Base-by-base conservation (phyloP, 2,797 vertebrate species). In the Nannoperca obscura region DNA sequence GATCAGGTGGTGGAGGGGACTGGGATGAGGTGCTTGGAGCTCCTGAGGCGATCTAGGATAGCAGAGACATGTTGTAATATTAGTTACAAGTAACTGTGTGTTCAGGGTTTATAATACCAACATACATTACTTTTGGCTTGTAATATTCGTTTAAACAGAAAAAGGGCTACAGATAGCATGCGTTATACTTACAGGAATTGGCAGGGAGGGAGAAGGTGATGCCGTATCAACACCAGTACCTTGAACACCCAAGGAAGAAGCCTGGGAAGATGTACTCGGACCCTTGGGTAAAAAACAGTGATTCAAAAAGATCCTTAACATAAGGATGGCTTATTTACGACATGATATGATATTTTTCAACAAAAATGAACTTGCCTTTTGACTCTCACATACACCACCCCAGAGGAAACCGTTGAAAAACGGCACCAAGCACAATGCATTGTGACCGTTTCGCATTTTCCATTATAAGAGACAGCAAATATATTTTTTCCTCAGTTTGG, bases 211-310 rank as follows among this genome's bases (percentile, higher is more conserved):
- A 59, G 8, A 58, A 15, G 40, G 2, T 34, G 27, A 58, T 36
- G 15, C 17, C 5, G n/a, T 17, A 44, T 44, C 53, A 20, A 65
- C 53, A 71, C 30, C 53, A 44, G 46, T 36, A 27, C 13, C 0
- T 12, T n/a, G 44, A 52, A 65, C 46, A 59, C 27, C 13, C 46
- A 57, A 12, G 0, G n/a, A 53, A 53, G 68, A 24, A 11, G 44
- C 20, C 24, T 58, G 24, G 19, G 67, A 71, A n/a, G 27, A 65
- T 27, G 27, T 65, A 46, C 20, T 58, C 0, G 4, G 6, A 77
- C 36, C 27, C 68, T 65, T 24, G 19, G 4, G 22, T 19, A 34
- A 71, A 70, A 70, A 58, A 70, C 27, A 54, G 20, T 22, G 24
- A 27, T 27, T 27, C 24, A 27, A 27, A 27, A 27, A 27, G 24